Percentiles rank a stretch among this genome's conserved stretches.
phyloP scores from a whole-genome alignment of 2,888 invertebrate species.

The Achlya flavicornis region DNA sequence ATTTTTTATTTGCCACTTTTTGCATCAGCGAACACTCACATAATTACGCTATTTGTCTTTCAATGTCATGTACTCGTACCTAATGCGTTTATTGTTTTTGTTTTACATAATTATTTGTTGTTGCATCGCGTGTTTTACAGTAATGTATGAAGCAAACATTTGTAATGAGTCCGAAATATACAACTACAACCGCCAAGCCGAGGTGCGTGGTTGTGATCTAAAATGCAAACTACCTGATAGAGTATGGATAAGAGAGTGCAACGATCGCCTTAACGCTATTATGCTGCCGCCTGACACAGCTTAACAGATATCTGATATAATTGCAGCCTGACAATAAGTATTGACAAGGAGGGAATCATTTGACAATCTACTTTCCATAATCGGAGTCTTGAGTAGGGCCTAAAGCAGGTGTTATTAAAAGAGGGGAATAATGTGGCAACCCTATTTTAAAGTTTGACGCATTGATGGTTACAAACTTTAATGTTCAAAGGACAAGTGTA shows the following conservation, averaged over 20 bases:
- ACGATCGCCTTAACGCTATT: background rate
- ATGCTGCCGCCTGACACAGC: background rate
- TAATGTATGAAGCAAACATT: slow-evolving; percentile 38
- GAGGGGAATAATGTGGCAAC: slow-evolving; percentile 3
- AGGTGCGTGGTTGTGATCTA: slow-evolving; percentile 11
- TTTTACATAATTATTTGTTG: slow-evolving; percentile 39
- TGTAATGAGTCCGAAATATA: slow-evolving; percentile 23
- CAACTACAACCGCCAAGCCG: slow-evolving; percentile 11
- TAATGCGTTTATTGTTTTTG: slow-evolving; percentile 35
- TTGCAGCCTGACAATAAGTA: slow-evolving; percentile 4
- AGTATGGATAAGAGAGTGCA: slow-evolving; percentile 9
- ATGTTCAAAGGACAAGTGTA: slow-evolving; percentile 8
- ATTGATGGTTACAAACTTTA: slow-evolving; percentile 10
- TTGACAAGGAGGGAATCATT: background rate
- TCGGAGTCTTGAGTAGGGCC: slow-evolving; percentile 8
- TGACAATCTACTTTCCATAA: slow-evolving; percentile 12
- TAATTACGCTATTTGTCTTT: slow-evolving; percentile 47
- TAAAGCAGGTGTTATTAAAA: slow-evolving; percentile 4
- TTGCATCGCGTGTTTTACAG: slow-evolving; percentile 42
- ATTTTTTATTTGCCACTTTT: slow-evolving; percentile 35
- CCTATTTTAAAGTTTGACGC: slow-evolving; percentile 10
- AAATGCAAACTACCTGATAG: slow-evolving; percentile 16
- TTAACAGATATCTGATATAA: background rate
- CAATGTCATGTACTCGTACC: slow-evolving; percentile 34
- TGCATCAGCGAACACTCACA: slow-evolving; percentile 18